Evolutionary conservation across 2,888 invertebrate genomes (phyloP).

Genomic region (Drosophila peninsularis): DNA sequence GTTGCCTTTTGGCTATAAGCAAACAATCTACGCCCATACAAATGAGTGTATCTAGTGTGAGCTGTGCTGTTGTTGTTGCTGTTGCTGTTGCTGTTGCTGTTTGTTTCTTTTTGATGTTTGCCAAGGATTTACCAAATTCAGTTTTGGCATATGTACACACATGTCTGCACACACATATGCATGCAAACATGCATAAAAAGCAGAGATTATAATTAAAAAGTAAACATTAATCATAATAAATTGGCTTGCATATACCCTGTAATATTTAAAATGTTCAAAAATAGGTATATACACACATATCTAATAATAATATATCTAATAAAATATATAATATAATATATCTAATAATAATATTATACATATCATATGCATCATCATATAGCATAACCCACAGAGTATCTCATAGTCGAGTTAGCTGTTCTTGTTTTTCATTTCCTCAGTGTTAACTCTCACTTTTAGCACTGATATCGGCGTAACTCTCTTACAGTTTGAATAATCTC

Average conservation of each 20-base stretch:
- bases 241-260: background rate
- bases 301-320: background rate
- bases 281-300: background rate
- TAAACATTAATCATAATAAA: conserved; percentile 31
- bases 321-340: background rate
- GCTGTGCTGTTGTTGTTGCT: too few species aligned
- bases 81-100: background rate
- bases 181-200: background rate
- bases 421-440: background rate
- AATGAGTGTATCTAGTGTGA: background rate
- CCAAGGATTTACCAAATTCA: conserved; percentile 41
- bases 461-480: conserved; percentile 5
- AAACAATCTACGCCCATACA: conserved; percentile 43
- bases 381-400: too few species aligned
- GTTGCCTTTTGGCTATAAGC: conserved; percentile 12
- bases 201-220: conserved; percentile 16
- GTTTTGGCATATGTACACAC: conserved; percentile 8
- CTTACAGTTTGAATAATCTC: conserved; percentile 39
- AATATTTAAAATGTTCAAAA: background rate
- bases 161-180: background rate
- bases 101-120: conserved; percentile 10
- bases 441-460: conserved; percentile 23
- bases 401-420: background rate
- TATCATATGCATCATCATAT: too few species aligned
- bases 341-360: background rate